Percentiles rank a stretch among this genome's conserved stretches.
phyloP scores from a whole-genome alignment of 2,888 invertebrate species.

The Apotomis capreana region DNA sequence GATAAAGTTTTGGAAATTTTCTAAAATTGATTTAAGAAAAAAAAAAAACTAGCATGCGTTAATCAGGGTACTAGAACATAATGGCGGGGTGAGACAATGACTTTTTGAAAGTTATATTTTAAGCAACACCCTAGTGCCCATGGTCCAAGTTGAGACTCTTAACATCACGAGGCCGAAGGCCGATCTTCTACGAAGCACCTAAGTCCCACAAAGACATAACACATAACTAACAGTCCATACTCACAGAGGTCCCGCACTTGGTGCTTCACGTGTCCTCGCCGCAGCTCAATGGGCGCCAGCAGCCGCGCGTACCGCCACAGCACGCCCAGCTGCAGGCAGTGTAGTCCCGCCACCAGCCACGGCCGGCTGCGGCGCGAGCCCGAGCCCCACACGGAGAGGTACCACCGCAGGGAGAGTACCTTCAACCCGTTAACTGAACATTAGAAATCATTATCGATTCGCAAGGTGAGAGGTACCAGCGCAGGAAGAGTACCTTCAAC shows the following conservation, averaged over 20 bases:
- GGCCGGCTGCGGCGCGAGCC: conserved; percentile 71
- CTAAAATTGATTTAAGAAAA: too few species aligned
- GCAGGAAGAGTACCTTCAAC: conserved; percentile 85
- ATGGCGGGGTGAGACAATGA: too few species aligned
- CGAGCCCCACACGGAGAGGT: conserved; percentile 82
- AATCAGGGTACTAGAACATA: too few species aligned
- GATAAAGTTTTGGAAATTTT: too few species aligned
- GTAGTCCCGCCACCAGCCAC: conserved; percentile 84
- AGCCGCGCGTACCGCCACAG: conserved; percentile 93
- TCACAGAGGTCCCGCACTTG: conserved; percentile 88
- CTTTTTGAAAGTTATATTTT: too few species aligned
- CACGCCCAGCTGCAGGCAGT: conserved; percentile 88
- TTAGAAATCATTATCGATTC: too few species aligned
- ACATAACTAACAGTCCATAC: conserved; percentile 75
- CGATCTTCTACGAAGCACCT: too few species aligned
- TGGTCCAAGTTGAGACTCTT: too few species aligned
- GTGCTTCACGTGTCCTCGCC: conserved; percentile 91
- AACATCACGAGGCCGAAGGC: too few species aligned
- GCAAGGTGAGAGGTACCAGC: conserved; percentile 68
- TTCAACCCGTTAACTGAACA: conserved; percentile 47
- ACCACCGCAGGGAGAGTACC: conserved; percentile 90
- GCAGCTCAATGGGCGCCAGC: conserved; percentile 91
- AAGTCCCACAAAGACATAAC: conserved; percentile 67
- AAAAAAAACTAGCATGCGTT: too few species aligned
- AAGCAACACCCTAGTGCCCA: too few species aligned